Evolutionary conservation across 2,113 vertebrate species (phyloP).

Genomic region (Uria lomvia): DNA sequence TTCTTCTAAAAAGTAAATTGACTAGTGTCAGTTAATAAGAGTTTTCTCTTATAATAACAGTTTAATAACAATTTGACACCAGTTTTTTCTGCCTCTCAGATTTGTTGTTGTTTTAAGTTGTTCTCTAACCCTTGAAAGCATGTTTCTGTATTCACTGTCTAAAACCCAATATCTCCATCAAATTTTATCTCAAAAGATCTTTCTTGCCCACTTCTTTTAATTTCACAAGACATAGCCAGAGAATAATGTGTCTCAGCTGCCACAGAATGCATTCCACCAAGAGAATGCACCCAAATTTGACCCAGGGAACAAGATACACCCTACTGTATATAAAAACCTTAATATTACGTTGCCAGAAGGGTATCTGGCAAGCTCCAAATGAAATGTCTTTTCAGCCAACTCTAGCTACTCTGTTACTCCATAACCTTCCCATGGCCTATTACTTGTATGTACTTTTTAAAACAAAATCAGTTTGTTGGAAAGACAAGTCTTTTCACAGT

Average conservation of each 20-base stretch:
- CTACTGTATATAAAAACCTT: not conserved
- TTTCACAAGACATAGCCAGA: not conserved
- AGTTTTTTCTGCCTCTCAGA: not conserved
- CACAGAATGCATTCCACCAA: not conserved
- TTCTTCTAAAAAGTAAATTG: not conserved
- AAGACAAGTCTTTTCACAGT: not conserved
- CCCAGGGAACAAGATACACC: slow-evolving; percentile 29
- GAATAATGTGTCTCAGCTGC: not conserved
- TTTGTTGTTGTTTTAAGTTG: not conserved
- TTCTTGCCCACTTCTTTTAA: not conserved
- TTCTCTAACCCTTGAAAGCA: not conserved
- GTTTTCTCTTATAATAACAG: not conserved
- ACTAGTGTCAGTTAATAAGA: not conserved
- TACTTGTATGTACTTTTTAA: not conserved
- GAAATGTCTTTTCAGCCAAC: not conserved
- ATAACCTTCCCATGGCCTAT: not conserved
- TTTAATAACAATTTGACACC: not conserved
- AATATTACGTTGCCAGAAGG: slow-evolving; percentile 23
- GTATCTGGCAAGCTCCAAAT: slow-evolving; percentile 40
- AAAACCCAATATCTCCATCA: not conserved
- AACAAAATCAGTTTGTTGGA: not conserved
- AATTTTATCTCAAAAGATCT: not conserved
- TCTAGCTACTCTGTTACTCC: slow-evolving; percentile 29
- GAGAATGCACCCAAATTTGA: slow-evolving; percentile 33
- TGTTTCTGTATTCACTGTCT: not conserved